A percentile compares a stretch with the other conserved stretches of the same genome.
Evolutionary conservation across 2,888 invertebrate species (phyloP).

Genomic region (Taenaris catops): DNA sequence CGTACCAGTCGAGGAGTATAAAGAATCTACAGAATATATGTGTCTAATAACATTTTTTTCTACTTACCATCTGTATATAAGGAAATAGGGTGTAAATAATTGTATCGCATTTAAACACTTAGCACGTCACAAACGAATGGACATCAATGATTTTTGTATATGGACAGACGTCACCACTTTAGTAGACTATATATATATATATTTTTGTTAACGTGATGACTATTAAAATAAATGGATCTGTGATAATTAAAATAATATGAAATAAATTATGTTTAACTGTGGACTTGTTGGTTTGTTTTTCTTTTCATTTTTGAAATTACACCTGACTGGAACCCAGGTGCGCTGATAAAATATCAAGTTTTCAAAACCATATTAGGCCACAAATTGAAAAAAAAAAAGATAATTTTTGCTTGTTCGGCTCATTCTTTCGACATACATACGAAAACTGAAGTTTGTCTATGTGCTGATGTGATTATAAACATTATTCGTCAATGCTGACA

Average conservation of each 20-base stretch:
- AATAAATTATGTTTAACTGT: slow-evolving; percentile 80
- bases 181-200: slow-evolving; percentile 75
- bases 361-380: too few relatives aligned
- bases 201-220: slow-evolving; percentile 78
- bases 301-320: too few relatives aligned
- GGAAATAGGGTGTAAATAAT: slow-evolving; percentile 62
- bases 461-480: too few relatives aligned
- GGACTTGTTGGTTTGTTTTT: slow-evolving; percentile 28
- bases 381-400: too few relatives aligned
- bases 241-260: slow-evolving; percentile 78
- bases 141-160: slow-evolving; percentile 54
- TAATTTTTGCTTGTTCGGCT: too few relatives aligned
- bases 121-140: slow-evolving; percentile 26
- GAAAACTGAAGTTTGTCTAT: too few relatives aligned
- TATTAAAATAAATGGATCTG: slow-evolving; percentile 78
- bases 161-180: slow-evolving; percentile 49
- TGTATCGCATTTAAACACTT: slow-evolving; percentile 41
- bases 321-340: too few relatives aligned
- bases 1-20: too few relatives aligned
- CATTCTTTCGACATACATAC: too few relatives aligned
- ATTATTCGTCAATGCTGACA: too few relatives aligned
- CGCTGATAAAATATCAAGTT: too few relatives aligned
- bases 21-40: too few relatives aligned
- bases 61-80: slow-evolving; percentile 46
- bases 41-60: slow-evolving; percentile 5